Percentiles rank a stretch among this genome's conserved stretches.
Evolutionary conservation across 2,888 invertebrate species (phyloP).

Genomic region (Zelleria hepariella): DNA sequence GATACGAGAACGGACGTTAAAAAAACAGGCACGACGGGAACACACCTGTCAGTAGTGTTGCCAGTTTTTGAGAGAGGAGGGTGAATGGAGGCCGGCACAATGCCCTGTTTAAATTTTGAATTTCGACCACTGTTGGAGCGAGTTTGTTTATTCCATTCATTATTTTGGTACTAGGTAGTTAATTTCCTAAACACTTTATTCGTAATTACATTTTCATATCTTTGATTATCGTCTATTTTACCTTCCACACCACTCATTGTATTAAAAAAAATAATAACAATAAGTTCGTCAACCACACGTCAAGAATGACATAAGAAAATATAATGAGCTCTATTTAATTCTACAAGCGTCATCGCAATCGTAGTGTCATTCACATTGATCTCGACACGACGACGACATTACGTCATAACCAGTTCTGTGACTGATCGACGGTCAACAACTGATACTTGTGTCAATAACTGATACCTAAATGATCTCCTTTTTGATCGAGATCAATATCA

Average conservation of each 20-base stretch:
- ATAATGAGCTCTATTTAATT: not conserved
- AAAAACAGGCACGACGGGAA: slow-evolving; percentile 70
- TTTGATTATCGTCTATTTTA: not conserved
- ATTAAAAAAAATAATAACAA: not conserved
- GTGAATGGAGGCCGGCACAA: slow-evolving; percentile 55
- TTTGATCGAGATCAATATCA: too few relatives aligned
- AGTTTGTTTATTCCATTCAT: not conserved
- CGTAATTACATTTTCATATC: not conserved
- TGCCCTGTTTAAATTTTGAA: slow-evolving; percentile 43
- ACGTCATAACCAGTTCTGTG: slow-evolving; percentile 60
- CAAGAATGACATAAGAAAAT: not conserved
- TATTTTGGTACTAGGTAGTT: not conserved
- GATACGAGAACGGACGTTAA: slow-evolving; percentile 62
- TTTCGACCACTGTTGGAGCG: slow-evolving; percentile 18
- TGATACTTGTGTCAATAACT: too few relatives aligned
- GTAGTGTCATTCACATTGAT: slow-evolving; percentile 33
- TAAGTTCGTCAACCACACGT: not conserved
- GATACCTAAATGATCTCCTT: too few relatives aligned
- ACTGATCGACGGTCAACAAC: slow-evolving; percentile 34
- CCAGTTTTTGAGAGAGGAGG: slow-evolving; percentile 66
- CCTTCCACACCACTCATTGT: not conserved
- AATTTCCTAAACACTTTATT: not conserved
- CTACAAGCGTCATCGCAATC: slow-evolving; percentile 14
- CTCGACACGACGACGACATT: slow-evolving; percentile 40
- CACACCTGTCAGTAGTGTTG: slow-evolving; percentile 70